These are phyloP conservation scores for Oceanodroma leucorhoa DNA, from an alignment of 2,797 vertebrate genomes.

Conservation along the genomic window DNA sequence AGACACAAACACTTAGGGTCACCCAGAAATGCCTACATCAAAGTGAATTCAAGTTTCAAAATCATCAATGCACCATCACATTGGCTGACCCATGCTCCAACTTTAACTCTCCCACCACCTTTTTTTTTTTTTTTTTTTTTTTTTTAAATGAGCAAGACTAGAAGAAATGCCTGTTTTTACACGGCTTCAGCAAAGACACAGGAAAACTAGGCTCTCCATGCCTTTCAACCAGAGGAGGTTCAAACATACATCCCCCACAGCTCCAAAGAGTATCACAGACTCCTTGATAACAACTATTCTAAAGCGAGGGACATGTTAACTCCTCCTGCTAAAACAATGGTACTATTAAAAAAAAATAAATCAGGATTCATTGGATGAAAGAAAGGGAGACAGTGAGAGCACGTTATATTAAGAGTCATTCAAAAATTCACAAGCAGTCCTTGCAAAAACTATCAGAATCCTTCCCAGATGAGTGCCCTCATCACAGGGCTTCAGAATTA, in stretches of 20 bases:
- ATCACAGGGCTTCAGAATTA: not conserved
- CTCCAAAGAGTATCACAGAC: not conserved
- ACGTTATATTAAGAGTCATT: not conserved
- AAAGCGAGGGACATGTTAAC: accelerated
- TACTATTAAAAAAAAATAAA: not conserved
- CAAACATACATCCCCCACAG: not conserved
- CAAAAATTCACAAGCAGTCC: not conserved
- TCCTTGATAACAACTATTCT: not conserved
- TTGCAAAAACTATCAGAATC: slow-evolving; percentile 2
- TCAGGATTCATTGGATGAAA: not conserved
- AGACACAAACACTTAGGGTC: not conserved
- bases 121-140: not conserved
- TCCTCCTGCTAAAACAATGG: not conserved
- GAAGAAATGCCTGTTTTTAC: not conserved
- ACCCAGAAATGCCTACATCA: not conserved
- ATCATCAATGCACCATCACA: not conserved
- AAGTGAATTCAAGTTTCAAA: not conserved
- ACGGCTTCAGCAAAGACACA: not conserved
- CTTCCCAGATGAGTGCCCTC: not conserved
- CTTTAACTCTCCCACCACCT: accelerated
- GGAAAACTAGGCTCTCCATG: not conserved
- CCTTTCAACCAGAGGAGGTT: not conserved
- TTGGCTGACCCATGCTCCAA: not conserved
- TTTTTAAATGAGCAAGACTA: not conserved
- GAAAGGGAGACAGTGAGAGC: not conserved